Percentiles rank a stretch among this genome's conserved stretches.
phyloP scores from a whole-genome alignment of 2,797 vertebrate species.

The Myotis findleyi region DNA sequence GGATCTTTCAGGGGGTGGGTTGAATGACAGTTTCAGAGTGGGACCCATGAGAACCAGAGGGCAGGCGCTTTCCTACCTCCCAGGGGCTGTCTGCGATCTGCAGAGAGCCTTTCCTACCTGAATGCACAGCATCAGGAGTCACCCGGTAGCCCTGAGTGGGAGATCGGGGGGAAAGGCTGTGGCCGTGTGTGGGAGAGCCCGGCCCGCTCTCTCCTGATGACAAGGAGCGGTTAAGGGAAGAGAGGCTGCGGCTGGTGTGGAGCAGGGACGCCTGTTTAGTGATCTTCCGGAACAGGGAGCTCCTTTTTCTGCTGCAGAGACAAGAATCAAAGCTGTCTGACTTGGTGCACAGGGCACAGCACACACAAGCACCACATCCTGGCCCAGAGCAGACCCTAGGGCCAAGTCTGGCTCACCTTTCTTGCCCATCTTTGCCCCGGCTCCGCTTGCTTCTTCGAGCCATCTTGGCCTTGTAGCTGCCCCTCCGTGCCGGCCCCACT shows the following conservation, averaged over 20 bases:
- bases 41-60: background rate
- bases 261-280: slow-evolving; percentile 96
- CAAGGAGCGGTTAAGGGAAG: slow-evolving; percentile 96
- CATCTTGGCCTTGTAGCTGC: slow-evolving; percentile 96
- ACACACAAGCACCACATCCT: background rate
- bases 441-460: slow-evolving; percentile 95
- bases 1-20: background rate
- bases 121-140: slow-evolving; percentile 93
- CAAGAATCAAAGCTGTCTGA: background rate
- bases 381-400: background rate
- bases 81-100: background rate
- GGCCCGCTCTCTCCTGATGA: slow-evolving; percentile 97
- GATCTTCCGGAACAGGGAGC: slow-evolving; percentile 96
- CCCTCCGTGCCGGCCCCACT: slow-evolving; percentile 96
- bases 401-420: slow-evolving; percentile 89
- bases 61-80: background rate
- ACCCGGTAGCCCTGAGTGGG: slow-evolving; percentile 95
- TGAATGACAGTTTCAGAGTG: background rate
- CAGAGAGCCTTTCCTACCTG: slow-evolving; percentile 88
- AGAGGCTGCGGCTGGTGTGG: slow-evolving; percentile 97
- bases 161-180: slow-evolving; percentile 96
- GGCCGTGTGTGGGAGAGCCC: slow-evolving; percentile 96
- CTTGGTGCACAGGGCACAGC: background rate
- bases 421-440: slow-evolving; percentile 95
- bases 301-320: slow-evolving; percentile 93